phyloP scores from a whole-genome alignment of 2,888 invertebrate genomes.

The Rhingia rostrata region DNA sequence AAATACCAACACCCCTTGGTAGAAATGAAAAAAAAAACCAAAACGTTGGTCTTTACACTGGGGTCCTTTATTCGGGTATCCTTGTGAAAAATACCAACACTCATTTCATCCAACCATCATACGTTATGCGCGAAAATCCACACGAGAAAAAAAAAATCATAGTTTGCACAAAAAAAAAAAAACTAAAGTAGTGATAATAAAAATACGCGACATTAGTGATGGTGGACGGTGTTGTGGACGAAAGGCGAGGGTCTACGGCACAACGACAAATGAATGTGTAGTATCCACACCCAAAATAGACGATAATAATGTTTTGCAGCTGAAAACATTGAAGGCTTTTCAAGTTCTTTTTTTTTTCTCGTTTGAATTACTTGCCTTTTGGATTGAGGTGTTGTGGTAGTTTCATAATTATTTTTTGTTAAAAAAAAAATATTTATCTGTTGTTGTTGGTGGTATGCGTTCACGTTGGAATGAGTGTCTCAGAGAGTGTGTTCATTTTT shows the following conservation, averaged over 20 bases:
- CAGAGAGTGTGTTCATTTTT: background rate
- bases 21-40: background rate
- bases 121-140: constrained; percentile 25
- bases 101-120: constrained; percentile 6
- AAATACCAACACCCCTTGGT: constrained; percentile 21
- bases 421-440: constrained; percentile 33
- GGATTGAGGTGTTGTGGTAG: constrained; percentile 38
- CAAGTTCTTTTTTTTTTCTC: constrained; percentile 18
- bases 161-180: constrained; percentile 35
- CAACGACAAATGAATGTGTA: constrained; percentile 60
- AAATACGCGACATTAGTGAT: constrained; percentile 56
- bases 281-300: constrained; percentile 73
- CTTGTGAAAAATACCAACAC: constrained; percentile 35
- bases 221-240: constrained; percentile 42
- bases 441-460: constrained; percentile 2
- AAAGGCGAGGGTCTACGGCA: constrained; percentile 39
- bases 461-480: background rate
- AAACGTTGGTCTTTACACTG: background rate
- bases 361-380: constrained; percentile 36
- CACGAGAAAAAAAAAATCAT: constrained; percentile 13
- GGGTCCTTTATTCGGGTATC: constrained; percentile 6
- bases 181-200: constrained; percentile 56
- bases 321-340: constrained; percentile 59
- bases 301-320: constrained; percentile 64
- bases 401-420: constrained; percentile 59